A percentile compares a stretch with the other conserved stretches of the same genome.
Evolutionary conservation across 2,797 vertebrate genomes (phyloP).

Genomic region (Pipistrellus nathusii): DNA sequence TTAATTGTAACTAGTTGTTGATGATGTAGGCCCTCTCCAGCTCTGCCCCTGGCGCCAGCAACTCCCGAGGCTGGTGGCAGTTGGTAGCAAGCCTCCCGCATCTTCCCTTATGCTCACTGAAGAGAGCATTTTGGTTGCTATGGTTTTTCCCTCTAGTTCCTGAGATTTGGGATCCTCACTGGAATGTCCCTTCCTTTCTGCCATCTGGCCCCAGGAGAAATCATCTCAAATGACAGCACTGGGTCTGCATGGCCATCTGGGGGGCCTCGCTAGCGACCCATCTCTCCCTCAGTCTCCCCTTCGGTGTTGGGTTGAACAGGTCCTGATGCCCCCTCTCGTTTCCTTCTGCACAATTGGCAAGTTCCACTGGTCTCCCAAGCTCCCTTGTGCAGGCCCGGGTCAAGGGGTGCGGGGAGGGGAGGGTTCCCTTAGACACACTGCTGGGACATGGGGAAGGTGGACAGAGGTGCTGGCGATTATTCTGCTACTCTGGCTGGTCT

Average conservation of each 20-base stretch:
- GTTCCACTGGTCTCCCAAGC: neutral
- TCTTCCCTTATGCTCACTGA: neutral
- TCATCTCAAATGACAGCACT: neutral
- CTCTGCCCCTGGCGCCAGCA: neutral
- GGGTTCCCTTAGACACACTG: rapidly evolving
- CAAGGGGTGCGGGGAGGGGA: no score
- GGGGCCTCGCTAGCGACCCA: neutral
- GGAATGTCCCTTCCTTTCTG: neutral
- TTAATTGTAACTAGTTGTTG: neutral
- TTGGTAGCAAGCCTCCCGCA: neutral
- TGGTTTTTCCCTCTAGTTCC: neutral
- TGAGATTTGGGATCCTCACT: neutral
- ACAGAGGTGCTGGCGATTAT: rapidly evolving
- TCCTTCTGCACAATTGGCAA: neutral
- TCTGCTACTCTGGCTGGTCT: neutral
- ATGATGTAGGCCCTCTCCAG: neutral
- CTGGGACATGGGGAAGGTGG: rapidly evolving
- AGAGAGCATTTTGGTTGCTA: neutral
- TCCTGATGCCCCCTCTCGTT: rapidly evolving
- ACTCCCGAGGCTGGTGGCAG: neutral
- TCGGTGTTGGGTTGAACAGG: neutral
- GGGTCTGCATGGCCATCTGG: neutral
- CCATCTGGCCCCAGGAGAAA: neutral
- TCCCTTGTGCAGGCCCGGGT: neutral
- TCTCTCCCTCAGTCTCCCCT: neutral